Base-by-base conservation (phyloP, 2,113 vertebrate genomes). In the Actinemys pallida region DNA sequence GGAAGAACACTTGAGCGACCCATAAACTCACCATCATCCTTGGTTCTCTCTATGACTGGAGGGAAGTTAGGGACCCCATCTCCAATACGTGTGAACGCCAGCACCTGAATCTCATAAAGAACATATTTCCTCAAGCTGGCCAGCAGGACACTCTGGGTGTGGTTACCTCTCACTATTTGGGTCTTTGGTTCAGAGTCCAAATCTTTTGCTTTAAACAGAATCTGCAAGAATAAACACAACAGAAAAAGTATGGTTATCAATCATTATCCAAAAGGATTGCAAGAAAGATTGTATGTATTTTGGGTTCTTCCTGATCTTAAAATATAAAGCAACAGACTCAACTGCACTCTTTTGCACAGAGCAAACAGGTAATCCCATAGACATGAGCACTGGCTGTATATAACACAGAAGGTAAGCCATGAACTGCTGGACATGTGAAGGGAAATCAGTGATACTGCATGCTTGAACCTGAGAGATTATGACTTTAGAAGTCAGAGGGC, bases 21-120 rank as follows among this genome's bases (percentile, higher is more conserved):
- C 11, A 2, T 3, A 1, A 13, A 93, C 98, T 22, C 96, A 99
- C 99, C 99, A 7, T 99, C 99, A 13, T 99, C 99, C 95, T 99
- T 99, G 94, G 99, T 99, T 52, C 99, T 98, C 94, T 99, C 98
- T 10, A 98, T 96, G 56, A 99, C 86, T 1, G 98, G 85, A 1
- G 98, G 98, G 24, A 65, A 93, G 98, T 99, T 99, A 97, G 98
- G 98, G 2, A 99, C 98, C 1, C 99, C 99, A 0, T 99, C 99
- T 2, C 99, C 99, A 0, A 99, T 98, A 35, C 98, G 98, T 0
- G 99, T 99, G 98, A 98, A 99, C 0, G 99, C 99, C 98, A 99
- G 88, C 8, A 99, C 99, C 98, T 99, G 99, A 56, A 99, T 98
- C 97, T 98, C 97, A 0, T 99, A 99, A 25, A 98, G 96, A 4